These are phyloP conservation scores for Aethes cnicana DNA, from an alignment of 2,888 invertebrate genomes.

Conservation along the genomic window DNA sequence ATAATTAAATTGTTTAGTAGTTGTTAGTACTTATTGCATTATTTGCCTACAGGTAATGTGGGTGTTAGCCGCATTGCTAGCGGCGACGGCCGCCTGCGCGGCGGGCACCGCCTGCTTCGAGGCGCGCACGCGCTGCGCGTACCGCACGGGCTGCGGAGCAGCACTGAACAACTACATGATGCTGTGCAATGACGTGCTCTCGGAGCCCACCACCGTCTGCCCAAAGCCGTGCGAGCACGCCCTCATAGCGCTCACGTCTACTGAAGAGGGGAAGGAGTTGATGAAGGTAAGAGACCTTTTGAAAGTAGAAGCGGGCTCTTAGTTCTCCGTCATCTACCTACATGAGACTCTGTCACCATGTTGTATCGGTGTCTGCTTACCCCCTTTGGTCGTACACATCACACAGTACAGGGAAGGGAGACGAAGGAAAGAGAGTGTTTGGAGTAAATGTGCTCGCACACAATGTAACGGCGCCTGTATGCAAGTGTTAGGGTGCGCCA, in stretches of 20 bases:
- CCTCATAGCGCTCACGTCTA: slow-evolving; percentile 89
- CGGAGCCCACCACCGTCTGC: slow-evolving; percentile 83
- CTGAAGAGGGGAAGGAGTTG: slow-evolving; percentile 89
- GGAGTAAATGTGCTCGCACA: too few species aligned
- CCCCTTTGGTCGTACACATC: too few species aligned
- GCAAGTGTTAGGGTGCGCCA: too few species aligned
- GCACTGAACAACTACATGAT: slow-evolving; percentile 89
- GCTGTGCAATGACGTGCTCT: slow-evolving; percentile 86
- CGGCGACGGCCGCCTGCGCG: slow-evolving; percentile 56
- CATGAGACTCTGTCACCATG: neutral
- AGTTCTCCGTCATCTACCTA: too few species aligned
- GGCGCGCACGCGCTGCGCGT: slow-evolving; percentile 88
- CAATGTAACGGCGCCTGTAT: too few species aligned
- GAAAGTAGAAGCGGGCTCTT: too few species aligned
- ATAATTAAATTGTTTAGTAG: too few species aligned
- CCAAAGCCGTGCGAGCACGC: slow-evolving; percentile 89
- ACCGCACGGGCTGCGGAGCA: slow-evolving; percentile 88
- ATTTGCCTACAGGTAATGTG: slow-evolving; percentile 63
- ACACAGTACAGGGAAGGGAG: too few species aligned
- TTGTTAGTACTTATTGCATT: too few species aligned
- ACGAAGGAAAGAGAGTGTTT: too few species aligned
- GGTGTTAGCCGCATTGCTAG: slow-evolving; percentile 58
- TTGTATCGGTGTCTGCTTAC: too few species aligned
- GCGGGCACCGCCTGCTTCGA: slow-evolving; percentile 81
- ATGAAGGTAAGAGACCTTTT: slow-evolving; percentile 90